Evolutionary conservation across 2,797 vertebrate genomes (phyloP), one percentile per base, ranked within the genome.

Genomic region (Eutrigla gurnardus): DNA sequence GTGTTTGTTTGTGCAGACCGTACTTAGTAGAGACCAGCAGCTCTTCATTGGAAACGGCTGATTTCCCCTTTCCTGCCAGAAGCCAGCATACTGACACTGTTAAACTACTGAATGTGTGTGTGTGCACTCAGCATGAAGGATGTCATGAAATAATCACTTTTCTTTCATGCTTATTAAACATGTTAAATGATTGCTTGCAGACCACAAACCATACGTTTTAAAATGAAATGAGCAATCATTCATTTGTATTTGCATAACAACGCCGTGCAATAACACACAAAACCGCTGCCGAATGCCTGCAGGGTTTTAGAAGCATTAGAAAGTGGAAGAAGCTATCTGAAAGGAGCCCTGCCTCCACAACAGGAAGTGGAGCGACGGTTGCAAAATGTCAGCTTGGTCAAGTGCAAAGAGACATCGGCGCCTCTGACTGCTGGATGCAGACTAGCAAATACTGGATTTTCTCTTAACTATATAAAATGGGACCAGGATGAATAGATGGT

Each of bases 301-400:
- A 46, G 40, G 6, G 17, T 67, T 80, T 85, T 7, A 72, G 35
- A 79, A 61, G 63, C 42, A 64, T 65, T 76, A 70, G 71, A 87
- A 82, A 78, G 58, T 83, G 54, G 33, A 40, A 52, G 59, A 62
- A 65, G 60, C 55, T 46, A 60, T 77, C 61, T 80, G 71, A 84
- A 54, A 85, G 63, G 40, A 65, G 61, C 60, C 33, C 11, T 66
- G 42, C 84, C 84, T 78, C 84, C 77, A 62, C 86, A 91, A 92
- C 92, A 92, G 91, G 92, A 94, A 94, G 88, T 87, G 80, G 52
- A 69, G 65, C 72, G 60, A 55, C 75, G 52, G 83, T 90, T 90
- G 78, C 78, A 88, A 90, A 93, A 92, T 91, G 90, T 93, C 84
- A 93, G 45, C 66, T 66, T 65, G 60, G 68, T 63, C 46, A 62